Percentiles rank a stretch among this genome's conserved stretches.
phyloP scores from a whole-genome alignment of 2,888 invertebrate species.

The Melanostoma mellinum region DNA sequence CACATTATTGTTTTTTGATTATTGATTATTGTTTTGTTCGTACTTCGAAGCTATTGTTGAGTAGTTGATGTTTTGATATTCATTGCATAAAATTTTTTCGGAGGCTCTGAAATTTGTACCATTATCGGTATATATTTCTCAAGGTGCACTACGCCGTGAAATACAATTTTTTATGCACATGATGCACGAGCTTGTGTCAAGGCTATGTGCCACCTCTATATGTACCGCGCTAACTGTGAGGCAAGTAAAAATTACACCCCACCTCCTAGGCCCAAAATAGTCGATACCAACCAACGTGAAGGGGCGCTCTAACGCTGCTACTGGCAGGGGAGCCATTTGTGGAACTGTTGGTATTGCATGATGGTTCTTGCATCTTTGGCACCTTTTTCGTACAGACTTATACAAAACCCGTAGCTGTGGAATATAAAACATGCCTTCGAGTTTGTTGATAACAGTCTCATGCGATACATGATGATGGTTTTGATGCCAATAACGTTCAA shows the following conservation, averaged over 20 bases:
- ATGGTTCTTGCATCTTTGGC: conserved; percentile 65
- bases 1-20: too few species aligned
- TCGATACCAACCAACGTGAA: conserved; percentile 71
- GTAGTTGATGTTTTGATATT: too few species aligned
- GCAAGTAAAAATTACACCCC: conserved; percentile 72
- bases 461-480: too few species aligned
- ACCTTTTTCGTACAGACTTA: conserved; percentile 52
- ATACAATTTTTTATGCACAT: conserved; percentile 62
- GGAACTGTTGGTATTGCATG: conserved; percentile 36
- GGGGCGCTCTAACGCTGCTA: conserved; percentile 55
- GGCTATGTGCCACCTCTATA: conserved; percentile 62
- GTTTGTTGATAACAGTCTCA: too few species aligned
- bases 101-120: too few species aligned
- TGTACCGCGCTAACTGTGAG: conserved; percentile 68
- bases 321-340: conserved; percentile 64
- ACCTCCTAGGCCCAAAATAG: conserved; percentile 71
- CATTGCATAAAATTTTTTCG: too few species aligned
- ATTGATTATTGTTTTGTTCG: too few species aligned
- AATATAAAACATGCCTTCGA: conserved; percentile 61
- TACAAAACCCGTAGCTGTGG: conserved; percentile 57
- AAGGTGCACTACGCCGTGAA: conserved; percentile 56
- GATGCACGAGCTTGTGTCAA: conserved; percentile 67
- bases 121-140: conserved; percentile 64
- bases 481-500: too few species aligned
- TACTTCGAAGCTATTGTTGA: too few species aligned